Percentiles rank a stretch among this genome's conserved stretches.
Evolutionary conservation across 2,113 vertebrate genomes (phyloP).

Genomic region (Eidolon helvum): DNA sequence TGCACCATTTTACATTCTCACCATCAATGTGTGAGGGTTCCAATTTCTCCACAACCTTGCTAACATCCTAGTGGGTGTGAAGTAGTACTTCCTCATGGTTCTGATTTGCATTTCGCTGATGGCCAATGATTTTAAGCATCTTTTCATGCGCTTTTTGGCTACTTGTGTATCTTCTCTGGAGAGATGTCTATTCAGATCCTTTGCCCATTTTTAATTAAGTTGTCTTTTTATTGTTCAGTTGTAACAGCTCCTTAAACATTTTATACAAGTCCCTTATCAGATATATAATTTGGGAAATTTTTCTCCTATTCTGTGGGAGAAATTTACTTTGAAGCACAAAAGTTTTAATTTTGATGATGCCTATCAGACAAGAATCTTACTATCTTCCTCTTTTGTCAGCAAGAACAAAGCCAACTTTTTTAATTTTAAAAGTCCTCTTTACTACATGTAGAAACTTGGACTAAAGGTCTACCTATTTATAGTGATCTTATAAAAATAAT

Average conservation of each 20-base stretch:
- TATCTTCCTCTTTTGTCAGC: neutral
- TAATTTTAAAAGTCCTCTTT: constrained; percentile 30
- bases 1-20: neutral
- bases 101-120: neutral
- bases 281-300: neutral
- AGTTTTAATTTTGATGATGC: neutral
- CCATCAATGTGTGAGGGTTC: neutral
- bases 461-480: neutral
- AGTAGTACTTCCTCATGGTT: neutral
- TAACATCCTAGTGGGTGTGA: neutral
- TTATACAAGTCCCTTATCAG: neutral
- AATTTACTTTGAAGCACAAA: neutral
- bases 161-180: neutral
- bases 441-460: neutral
- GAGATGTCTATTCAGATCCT: neutral
- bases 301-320: neutral
- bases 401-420: constrained; percentile 3
- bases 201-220: constrained; percentile 4
- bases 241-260: neutral
- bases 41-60: neutral
- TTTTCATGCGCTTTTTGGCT: neutral
- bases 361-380: neutral
- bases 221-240: neutral
- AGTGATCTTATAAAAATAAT: neutral
- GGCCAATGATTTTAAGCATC: neutral